phyloP scores from a whole-genome alignment of 1,140 invertebrate genomes.

The Episyrphus balteatus region DNA sequence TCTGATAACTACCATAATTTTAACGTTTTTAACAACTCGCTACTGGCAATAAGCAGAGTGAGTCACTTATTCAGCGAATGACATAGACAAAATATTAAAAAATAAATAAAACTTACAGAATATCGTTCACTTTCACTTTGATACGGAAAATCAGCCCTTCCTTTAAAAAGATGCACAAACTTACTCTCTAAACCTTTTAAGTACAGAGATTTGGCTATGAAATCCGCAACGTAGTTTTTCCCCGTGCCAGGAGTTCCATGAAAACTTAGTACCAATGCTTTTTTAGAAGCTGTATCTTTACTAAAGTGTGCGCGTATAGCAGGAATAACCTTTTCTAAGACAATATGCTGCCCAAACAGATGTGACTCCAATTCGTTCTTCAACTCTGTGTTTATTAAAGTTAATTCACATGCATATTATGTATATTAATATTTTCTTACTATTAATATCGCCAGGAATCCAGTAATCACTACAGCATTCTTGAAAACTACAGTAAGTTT shows the following conservation, averaged over 20 bases:
- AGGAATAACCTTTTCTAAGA: slow-evolving; percentile 32
- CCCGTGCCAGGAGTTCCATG: slow-evolving; percentile 75
- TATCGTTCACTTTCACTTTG: slow-evolving; percentile 21
- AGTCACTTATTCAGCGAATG: too few relatives aligned
- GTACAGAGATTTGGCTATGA: slow-evolving; percentile 70
- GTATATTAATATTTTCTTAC: slow-evolving; percentile 4
- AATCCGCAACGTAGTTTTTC: slow-evolving; percentile 75
- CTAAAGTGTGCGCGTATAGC: slow-evolving; percentile 46
- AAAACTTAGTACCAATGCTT: slow-evolving; percentile 62
- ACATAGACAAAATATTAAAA: too few relatives aligned
- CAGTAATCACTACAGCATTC: slow-evolving; percentile 40
- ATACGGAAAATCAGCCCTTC: slow-evolving; percentile 65
- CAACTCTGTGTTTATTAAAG: slow-evolving; percentile 27
- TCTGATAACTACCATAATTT: too few relatives aligned
- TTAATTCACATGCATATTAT: neutral
- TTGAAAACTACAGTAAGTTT: slow-evolving; percentile 22
- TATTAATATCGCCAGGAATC: slow-evolving; percentile 28
- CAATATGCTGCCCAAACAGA: slow-evolving; percentile 59
- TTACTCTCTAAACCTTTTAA: slow-evolving; percentile 58
- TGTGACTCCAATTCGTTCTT: slow-evolving; percentile 16
- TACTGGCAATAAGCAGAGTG: too few relatives aligned
- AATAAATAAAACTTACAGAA: neutral
- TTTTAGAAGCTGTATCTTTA: slow-evolving; percentile 39
- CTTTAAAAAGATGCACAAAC: slow-evolving; percentile 72
- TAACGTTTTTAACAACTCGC: too few relatives aligned